Conservation (phyloP, 2,888 invertebrate species). For the Hydrotaea cyrtoneurina region DNA sequence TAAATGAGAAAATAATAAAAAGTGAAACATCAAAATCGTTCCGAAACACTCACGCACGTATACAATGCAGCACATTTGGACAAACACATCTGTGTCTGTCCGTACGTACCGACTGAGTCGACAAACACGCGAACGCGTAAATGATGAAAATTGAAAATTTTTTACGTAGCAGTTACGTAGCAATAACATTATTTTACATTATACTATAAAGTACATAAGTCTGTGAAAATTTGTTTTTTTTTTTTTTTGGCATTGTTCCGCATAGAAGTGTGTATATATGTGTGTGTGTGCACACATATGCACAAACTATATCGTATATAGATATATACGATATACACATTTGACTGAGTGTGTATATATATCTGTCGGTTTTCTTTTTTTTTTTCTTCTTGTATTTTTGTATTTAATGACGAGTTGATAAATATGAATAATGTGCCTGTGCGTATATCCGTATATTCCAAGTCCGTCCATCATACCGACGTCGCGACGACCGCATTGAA, state of each 20-base stretch:
- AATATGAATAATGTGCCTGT: conserved; percentile 59
- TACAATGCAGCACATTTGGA: neutral
- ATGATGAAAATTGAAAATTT: conserved; percentile 59
- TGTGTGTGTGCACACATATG: conserved; percentile 11
- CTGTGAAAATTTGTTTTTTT: conserved; percentile 47
- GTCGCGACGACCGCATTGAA: no score
- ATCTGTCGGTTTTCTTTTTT: conserved; percentile 24
- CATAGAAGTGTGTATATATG: conserved; percentile 33
- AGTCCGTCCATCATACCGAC: conserved; percentile 46
- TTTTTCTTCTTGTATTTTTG: neutral
- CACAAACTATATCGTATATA: neutral
- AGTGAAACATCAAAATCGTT: conserved; percentile 62
- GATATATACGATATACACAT: neutral
- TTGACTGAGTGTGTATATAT: neutral
- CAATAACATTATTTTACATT: conserved; percentile 39
- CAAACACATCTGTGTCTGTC: neutral
- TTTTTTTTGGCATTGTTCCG: conserved; percentile 63
- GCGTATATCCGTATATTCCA: conserved; percentile 38
- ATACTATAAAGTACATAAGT: conserved; percentile 37
- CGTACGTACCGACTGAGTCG: neutral
- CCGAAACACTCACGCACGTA: conserved; percentile 42
- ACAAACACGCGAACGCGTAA: conserved; percentile 28
- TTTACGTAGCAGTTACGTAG: conserved; percentile 61
- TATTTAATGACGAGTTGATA: conserved; percentile 44
- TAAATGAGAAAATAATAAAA: conserved; percentile 35